A percentile compares a stretch with the other conserved stretches of the same genome.
These are phyloP conservation scores for Enteromius mattozi DNA, from an alignment of 2,797 vertebrate genomes.

Conservation along the genomic window DNA sequence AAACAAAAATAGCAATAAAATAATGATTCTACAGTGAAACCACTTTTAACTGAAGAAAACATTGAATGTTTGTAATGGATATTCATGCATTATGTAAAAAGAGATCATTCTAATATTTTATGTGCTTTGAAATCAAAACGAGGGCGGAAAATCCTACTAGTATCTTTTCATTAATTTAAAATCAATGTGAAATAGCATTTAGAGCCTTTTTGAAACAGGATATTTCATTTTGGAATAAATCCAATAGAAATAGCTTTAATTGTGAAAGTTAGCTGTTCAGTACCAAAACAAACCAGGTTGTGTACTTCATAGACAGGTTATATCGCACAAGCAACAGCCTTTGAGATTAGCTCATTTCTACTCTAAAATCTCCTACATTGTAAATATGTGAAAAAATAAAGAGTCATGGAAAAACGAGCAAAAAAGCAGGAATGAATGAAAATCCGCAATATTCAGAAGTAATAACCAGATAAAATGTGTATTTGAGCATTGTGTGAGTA, in stretches of 20 bases:
- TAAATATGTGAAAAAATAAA: neutral
- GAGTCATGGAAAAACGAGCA: neutral
- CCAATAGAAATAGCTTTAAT: neutral
- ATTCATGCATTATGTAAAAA: neutral
- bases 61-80: neutral
- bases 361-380: neutral
- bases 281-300: neutral
- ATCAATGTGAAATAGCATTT: neutral
- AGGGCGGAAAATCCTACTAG: neutral
- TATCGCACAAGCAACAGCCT: neutral
- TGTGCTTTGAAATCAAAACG: neutral
- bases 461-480: conserved; percentile 1
- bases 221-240: neutral
- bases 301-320: neutral
- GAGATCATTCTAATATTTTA: neutral
- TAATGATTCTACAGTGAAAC: neutral
- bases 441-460: neutral
- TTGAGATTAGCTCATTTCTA: neutral
- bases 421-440: neutral
- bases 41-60: neutral
- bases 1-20: neutral
- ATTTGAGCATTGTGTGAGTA: conserved; percentile 14
- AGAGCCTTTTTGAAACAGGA: too few relatives aligned
- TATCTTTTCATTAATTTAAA: neutral
- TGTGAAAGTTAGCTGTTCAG: neutral